Evolutionary conservation across 2,888 invertebrate genomes (phyloP), one percentile per base, ranked within the genome.

Genomic region (Dugesia japonica): DNA sequence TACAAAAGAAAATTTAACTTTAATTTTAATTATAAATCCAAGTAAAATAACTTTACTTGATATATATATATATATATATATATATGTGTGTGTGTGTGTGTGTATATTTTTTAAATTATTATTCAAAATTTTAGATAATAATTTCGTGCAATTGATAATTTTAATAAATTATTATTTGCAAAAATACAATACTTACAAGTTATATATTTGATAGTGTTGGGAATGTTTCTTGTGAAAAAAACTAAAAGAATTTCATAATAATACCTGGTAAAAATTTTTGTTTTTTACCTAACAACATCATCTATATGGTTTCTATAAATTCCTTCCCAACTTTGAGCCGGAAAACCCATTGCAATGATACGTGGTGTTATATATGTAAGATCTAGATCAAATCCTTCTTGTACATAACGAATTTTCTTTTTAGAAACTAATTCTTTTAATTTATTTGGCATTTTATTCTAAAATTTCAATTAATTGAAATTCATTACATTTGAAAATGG

Each of bases 281-380:
- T n/a, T 4, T 20, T 33, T 9, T 56, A 74, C n/a, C 74, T 1
- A 31, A 89, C 90, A 80, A 97, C 95, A 86, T 95, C 94, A 83
- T 94, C 92, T 81, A 94, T 92, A 86, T 92, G 90, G 87, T 98
- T 98, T 83, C 98, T 88, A 86, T 92, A 98, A 28, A 94, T 89
- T 42, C 92, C 91, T 87, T 98, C 97, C 81, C 94, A 86, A 83
- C 90, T 92, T 85, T 92, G 92, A 71, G 95, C 92, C 78, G 95
- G 97, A 87, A 92, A 97, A 73, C 95, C 97, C 95, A 98, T 97
- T 72, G 98, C 98, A 86, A 98, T 98, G 83, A 98, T 89, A 86
- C 92, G 92, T 81, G 90, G 89, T 23, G 77, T 78, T 84, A 86
- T 91, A 97, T 95, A 98, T 80, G 95, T 92, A 84, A 98, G 89